Base-by-base conservation (phyloP, 2,797 vertebrate species). In the Rallus crepitans region DNA sequence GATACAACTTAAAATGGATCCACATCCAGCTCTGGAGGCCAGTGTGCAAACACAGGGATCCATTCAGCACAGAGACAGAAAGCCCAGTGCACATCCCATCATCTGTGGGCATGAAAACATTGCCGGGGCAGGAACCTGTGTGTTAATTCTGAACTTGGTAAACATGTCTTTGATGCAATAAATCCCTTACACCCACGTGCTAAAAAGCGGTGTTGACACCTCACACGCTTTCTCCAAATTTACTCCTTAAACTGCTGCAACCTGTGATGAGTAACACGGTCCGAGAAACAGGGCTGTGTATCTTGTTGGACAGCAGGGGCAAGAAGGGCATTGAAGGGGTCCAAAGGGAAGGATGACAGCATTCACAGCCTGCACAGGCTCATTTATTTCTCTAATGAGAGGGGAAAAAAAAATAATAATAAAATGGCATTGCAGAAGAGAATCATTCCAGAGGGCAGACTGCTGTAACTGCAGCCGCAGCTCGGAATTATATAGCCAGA, bases 401-500 rank as follows among this genome's bases (percentile, higher is more conserved):
- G 23, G 30, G 24, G 8, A 15, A 14, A 25, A 10, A 15, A 33
- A 81, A 65, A 37, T 7, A 35, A 35, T 35, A 35, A 39, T 63
- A 45, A 61, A 57, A 57, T 52, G 31, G 40, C 82, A 63, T 9
- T 85, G 75, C 59, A 59, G 77, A 61, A 47, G n/a, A 63, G 64
- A 52, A 42, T 35, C n/a, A 53, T 48, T 87, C 35, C 82, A 85
- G 71, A 79, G 66, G 71, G 57, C 73, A 69, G 59, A 14, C 16
- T 91, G 37, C 40, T 45, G 40, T 76, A 94, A 82, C 59, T 50
- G 85, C 86, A 83, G 81, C 75, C 50, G 16, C 75, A 64, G 72
- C 76, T 75, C 82, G 70, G 79, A 89, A 89, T 85, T 82, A 73
- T 14, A 78, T 20, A 89, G 82, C 82, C 68, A 91, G 70, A 39